Evolutionary conservation across 1,140 invertebrate species (phyloP).

Genomic region (Drosophila melanica): DNA sequence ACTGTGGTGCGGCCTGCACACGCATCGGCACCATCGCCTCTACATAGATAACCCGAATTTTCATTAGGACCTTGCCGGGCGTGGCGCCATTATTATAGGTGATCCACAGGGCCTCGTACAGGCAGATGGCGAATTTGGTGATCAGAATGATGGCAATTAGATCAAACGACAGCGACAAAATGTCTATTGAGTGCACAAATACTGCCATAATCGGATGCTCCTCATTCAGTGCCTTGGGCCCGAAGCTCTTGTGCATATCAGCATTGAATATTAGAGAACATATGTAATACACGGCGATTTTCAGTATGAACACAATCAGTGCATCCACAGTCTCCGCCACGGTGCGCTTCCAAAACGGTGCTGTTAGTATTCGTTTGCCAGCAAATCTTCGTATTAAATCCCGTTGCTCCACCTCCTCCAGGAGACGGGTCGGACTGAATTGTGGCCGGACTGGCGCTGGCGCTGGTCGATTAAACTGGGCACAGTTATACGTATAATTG

Average conservation of each 20-base stretch:
- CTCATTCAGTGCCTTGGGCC: slow-evolving; percentile 32
- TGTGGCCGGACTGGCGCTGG: background rate
- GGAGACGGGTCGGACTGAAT: background rate
- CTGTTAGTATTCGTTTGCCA: background rate
- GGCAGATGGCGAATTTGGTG: slow-evolving; percentile 49
- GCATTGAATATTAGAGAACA: slow-evolving; percentile 88
- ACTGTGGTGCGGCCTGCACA: background rate
- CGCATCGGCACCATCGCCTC: slow-evolving; percentile 86
- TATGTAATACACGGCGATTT: slow-evolving; percentile 86
- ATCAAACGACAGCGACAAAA: slow-evolving; percentile 42
- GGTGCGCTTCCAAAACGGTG: slow-evolving; percentile 25
- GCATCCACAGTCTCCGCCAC: slow-evolving; percentile 12
- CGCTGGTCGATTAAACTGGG: background rate
- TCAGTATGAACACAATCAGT: slow-evolving; percentile 90
- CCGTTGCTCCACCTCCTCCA: background rate
- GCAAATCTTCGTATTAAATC: background rate
- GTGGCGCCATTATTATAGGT: slow-evolving; percentile 90
- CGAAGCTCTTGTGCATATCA: slow-evolving; percentile 29
- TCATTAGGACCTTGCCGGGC: slow-evolving; percentile 92
- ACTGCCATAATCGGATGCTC: slow-evolving; percentile 28
- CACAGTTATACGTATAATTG: background rate
- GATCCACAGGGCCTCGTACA: slow-evolving; percentile 56
- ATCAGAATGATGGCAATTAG: slow-evolving; percentile 40
- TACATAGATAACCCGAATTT: slow-evolving; percentile 91
- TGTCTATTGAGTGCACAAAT: slow-evolving; percentile 29